Conservation (phyloP, 2,888 invertebrate genomes). For the Branchipolynoe longqiensis region DNA sequence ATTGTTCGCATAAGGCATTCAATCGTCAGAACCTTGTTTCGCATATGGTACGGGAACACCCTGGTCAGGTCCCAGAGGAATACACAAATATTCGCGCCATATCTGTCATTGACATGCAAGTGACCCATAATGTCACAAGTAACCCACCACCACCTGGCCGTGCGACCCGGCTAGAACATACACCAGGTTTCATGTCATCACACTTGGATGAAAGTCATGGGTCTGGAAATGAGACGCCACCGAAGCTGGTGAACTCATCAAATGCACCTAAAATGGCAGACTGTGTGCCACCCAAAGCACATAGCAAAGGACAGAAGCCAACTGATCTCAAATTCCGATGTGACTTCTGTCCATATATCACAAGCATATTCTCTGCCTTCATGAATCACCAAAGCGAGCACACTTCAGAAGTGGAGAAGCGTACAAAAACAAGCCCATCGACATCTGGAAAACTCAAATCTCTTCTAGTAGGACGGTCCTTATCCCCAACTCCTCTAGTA, state of each 20-base stretch:
- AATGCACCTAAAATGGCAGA: background rate
- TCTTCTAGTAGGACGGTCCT: background rate
- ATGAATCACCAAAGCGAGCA: conserved; percentile 38
- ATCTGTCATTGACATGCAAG: conserved; percentile 21
- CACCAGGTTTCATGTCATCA: background rate
- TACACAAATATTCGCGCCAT: conserved; percentile 23
- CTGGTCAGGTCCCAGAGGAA: conserved; percentile 39
- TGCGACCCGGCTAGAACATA: background rate
- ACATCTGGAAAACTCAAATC: conserved; percentile 28
- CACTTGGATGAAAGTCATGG: background rate
- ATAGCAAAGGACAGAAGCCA: background rate
- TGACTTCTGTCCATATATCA: conserved; percentile 39
- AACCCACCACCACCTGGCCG: conserved; percentile 1
- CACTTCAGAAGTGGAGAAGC: conserved; percentile 1
- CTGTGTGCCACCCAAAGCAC: background rate
- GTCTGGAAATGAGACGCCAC: background rate
- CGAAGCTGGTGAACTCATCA: background rate
- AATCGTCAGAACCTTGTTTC: conserved; percentile 15
- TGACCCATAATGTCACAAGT: conserved; percentile 21
- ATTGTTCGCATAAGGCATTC: conserved; percentile 35
- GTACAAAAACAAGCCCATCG: background rate
- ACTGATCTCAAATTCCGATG: conserved; percentile 36
- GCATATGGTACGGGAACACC: conserved; percentile 48
- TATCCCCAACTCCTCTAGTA: background rate
- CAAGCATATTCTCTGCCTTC: conserved; percentile 30